phyloP scores from a whole-genome alignment of 2,888 invertebrate species.

The Prosapia bicincta region DNA sequence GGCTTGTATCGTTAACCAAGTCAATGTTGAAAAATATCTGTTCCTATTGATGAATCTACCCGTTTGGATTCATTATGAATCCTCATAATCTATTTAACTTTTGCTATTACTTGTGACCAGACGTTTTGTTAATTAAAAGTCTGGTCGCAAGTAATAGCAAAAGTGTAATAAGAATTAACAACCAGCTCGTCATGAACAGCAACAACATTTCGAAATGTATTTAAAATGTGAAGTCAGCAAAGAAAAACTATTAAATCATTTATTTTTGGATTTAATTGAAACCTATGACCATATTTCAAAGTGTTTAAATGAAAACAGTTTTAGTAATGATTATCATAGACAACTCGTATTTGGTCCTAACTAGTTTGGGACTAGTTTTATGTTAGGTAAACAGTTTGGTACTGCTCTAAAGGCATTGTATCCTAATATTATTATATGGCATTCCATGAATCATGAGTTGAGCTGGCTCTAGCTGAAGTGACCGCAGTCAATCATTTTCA shows the following conservation, averaged over 20 bases:
- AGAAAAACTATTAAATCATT: background rate
- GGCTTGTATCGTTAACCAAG: background rate
- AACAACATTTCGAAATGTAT: too few relatives aligned
- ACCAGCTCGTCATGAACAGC: too few relatives aligned
- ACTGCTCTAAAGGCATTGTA: background rate
- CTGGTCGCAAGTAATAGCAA: too few relatives aligned
- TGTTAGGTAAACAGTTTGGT: background rate
- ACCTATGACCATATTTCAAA: background rate
- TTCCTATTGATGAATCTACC: background rate
- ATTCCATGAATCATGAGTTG: too few relatives aligned
- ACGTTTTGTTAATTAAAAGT: too few relatives aligned
- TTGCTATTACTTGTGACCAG: too few relatives aligned
- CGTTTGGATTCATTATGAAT: background rate
- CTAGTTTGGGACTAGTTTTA: background rate
- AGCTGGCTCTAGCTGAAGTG: background rate
- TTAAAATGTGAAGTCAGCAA: background rate
- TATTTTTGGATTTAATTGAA: background rate
- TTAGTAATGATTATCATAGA: background rate
- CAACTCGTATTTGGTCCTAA: background rate
- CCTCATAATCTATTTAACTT: background rate
- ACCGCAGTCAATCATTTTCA: background rate
- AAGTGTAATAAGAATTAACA: too few relatives aligned
- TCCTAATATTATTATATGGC: background rate
- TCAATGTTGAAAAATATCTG: background rate
- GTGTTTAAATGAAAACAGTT: background rate